These are phyloP conservation scores for Phyllostomus discolor DNA, from an alignment of 2,113 vertebrate species.

Conservation along the genomic window DNA sequence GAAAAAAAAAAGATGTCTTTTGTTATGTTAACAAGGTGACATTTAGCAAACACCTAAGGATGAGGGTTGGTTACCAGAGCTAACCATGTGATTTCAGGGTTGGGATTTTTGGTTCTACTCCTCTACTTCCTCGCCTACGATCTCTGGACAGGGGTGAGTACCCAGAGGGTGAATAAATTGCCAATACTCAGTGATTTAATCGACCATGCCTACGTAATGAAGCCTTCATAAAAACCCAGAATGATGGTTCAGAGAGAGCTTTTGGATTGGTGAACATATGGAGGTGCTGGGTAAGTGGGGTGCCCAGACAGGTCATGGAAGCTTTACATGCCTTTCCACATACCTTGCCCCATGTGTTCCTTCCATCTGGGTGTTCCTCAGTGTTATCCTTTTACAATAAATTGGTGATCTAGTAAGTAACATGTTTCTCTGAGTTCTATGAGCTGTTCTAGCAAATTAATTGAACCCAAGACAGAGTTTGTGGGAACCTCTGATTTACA, in stretches of 20 bases:
- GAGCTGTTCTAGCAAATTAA: neutral
- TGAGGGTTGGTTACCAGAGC: no score
- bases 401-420: no score
- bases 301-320: no score
- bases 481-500: neutral
- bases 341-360: no score
- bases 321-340: no score
- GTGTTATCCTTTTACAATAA: no score
- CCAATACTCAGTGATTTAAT: neutral
- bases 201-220: neutral
- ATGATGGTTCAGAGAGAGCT: neutral
- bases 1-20: neutral
- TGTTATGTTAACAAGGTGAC: neutral
- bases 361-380: no score
- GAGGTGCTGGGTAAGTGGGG: neutral
- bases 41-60: neutral
- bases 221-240: neutral
- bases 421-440: no score
- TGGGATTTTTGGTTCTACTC: neutral
- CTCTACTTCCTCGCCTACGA: neutral
- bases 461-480: neutral
- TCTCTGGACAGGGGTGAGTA: neutral
- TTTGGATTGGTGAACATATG: neutral
- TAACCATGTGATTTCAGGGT: no score
- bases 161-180: neutral